phyloP scores from a whole-genome alignment of 2,113 vertebrate genomes.

The Microcebus ravelobensis region DNA sequence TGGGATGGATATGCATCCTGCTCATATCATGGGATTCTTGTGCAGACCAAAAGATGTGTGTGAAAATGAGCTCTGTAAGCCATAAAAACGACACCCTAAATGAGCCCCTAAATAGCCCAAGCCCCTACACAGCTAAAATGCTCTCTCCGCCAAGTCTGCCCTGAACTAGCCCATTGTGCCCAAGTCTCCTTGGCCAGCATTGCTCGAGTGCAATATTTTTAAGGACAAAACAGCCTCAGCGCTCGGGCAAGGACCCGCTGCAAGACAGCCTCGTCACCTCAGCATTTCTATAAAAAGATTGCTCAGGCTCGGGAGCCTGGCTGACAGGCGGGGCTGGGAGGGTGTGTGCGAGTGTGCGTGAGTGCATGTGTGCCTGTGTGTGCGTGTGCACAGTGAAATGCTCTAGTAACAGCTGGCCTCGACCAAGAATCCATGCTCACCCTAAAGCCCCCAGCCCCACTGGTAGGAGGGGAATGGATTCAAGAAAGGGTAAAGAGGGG shows the following conservation, averaged over 20 bases:
- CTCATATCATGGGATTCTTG: neutral
- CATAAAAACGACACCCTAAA: neutral
- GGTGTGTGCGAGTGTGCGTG: neutral
- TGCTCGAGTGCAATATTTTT: slow-evolving; percentile 15
- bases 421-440: slow-evolving; percentile 50
- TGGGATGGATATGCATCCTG: neutral
- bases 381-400: neutral
- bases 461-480: slow-evolving; percentile 35
- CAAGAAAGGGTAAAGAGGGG: neutral
- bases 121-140: neutral
- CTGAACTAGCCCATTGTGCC: neutral
- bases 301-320: slow-evolving; percentile 53
- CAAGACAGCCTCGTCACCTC: slow-evolving; percentile 68
- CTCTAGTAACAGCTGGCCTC: slow-evolving; percentile 61
- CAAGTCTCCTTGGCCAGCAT: neutral
- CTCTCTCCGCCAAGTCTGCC: neutral
- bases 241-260: slow-evolving; percentile 12
- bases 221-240: slow-evolving; percentile 57
- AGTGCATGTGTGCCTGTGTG: neutral
- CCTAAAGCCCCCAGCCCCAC: slow-evolving; percentile 46
- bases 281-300: slow-evolving; percentile 77
- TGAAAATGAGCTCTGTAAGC: neutral
- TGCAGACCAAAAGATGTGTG: neutral
- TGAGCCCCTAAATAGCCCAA: neutral
- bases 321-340: slow-evolving; percentile 57